Evolutionary conservation across 2,888 invertebrate genomes (phyloP), one percentile per base, ranked within the genome.

Genomic region (Apeira syringaria): DNA sequence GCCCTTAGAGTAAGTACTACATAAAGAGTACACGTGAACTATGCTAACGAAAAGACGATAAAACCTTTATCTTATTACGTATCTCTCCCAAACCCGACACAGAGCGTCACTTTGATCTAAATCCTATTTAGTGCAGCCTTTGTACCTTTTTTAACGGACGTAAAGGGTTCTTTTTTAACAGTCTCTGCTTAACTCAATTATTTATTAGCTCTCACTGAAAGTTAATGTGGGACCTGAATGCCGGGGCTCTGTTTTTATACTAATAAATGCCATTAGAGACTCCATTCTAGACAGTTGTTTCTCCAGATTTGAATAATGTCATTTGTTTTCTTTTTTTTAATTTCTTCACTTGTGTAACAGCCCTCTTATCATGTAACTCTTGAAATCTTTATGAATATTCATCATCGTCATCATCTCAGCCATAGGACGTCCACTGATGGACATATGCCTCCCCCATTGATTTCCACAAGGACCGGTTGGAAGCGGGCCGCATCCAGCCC

Each of bases 31-130:
- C 65, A 77, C 76, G 77, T 69, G 74, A 80, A 77, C 80, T 83
- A 77, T 76, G 74, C 76, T 85, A 83, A 87, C 84, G 80, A 78
- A 85, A 86, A 84, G 76, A 75, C 72, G 80, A 80, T 85, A 86
- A 86, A 79, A 79, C 85, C 86, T 80, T 87, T 83, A 86, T 83
- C 84, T 85, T 84, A 84, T 86, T 88, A 88, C 73, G 64, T 67
- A 66, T 68, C 60, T 62, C 53, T 58, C 49, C 59, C 61, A 65
- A 64, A 55, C 56, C 48, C 56, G 43, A 53, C 56, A 51, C 51
- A 53, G 47, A 49, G 55, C 56, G 59, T 62, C 62, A 65, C 57
- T 53, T 53, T 53, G 48, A 48, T 54, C 50, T 37, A 49, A 57
- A 62, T 61, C 59, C 60, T 50, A 50, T 63, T 61, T 53, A 40